Evolutionary conservation across 2,113 vertebrate species (phyloP).

Genomic region (Mellivora capensis): DNA sequence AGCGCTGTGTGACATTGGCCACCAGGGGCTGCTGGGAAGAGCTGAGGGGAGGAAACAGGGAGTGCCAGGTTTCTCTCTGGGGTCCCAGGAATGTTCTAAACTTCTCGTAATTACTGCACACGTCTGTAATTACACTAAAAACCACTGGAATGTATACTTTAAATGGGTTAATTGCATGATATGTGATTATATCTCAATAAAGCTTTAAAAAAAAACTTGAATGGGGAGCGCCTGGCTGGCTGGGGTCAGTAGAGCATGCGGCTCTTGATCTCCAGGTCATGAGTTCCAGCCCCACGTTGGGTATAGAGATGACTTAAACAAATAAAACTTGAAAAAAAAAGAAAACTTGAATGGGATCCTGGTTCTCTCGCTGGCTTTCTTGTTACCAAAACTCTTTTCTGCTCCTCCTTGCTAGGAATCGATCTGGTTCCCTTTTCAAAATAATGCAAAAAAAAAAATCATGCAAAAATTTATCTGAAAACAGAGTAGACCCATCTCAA

Average conservation of each 20-base stretch:
- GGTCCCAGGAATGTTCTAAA: background rate
- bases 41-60: background rate
- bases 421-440: background rate
- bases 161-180: background rate
- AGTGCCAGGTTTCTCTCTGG: background rate
- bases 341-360: background rate
- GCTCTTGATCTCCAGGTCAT: background rate
- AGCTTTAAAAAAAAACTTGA: background rate
- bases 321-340: background rate
- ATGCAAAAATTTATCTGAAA: background rate
- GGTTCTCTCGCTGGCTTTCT: background rate
- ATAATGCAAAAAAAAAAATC: background rate
- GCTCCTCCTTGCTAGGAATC: background rate
- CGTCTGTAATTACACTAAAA: slow-evolving; percentile 15
- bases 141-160: background rate
- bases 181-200: background rate
- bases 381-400: slow-evolving; percentile 19
- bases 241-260: background rate
- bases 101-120: background rate
- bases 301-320: background rate
- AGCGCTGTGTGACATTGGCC: background rate
- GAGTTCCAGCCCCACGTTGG: background rate
- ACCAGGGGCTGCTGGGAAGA: background rate
- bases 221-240: background rate
- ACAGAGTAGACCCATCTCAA: background rate